Conservation (phyloP, 2,113 vertebrate species). For the Cyprichromis sp. region DNA sequence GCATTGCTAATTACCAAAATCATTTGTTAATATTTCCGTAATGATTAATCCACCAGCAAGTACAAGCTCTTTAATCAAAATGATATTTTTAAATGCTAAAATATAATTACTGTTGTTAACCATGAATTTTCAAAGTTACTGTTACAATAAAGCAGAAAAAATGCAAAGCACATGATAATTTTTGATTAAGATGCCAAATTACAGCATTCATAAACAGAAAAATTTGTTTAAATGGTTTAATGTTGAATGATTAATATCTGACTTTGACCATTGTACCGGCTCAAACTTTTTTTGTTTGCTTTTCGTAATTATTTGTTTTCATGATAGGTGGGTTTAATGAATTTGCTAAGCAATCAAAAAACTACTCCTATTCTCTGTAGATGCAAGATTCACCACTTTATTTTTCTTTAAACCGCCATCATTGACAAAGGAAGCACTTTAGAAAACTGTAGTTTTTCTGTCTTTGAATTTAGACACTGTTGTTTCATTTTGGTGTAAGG, state of each 20-base stretch:
- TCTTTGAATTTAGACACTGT: not conserved
- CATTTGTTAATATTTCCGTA: not conserved
- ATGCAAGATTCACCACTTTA: not conserved
- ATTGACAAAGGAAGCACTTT: not conserved
- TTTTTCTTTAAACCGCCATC: not conserved
- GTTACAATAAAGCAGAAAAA: not conserved
- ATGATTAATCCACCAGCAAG: not conserved
- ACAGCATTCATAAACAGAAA: not conserved
- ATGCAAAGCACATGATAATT: not conserved
- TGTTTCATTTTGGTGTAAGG: not conserved
- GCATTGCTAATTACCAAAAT: not conserved
- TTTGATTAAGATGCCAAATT: not conserved
- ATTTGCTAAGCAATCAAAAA: not conserved
- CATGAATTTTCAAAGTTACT: not conserved
- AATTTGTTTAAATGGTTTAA: not conserved
- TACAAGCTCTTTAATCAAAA: not conserved
- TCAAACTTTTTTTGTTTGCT: not conserved
- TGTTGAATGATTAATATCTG: not conserved
- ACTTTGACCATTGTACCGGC: not conserved
- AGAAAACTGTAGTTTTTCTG: not conserved
- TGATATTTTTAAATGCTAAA: not conserved
- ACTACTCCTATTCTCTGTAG: not conserved
- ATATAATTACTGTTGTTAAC: not conserved
- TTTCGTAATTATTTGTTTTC: not conserved
- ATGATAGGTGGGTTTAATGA: not conserved